phyloP scores from a whole-genome alignment of 2,888 invertebrate species.

The Clepsis dumicolana region DNA sequence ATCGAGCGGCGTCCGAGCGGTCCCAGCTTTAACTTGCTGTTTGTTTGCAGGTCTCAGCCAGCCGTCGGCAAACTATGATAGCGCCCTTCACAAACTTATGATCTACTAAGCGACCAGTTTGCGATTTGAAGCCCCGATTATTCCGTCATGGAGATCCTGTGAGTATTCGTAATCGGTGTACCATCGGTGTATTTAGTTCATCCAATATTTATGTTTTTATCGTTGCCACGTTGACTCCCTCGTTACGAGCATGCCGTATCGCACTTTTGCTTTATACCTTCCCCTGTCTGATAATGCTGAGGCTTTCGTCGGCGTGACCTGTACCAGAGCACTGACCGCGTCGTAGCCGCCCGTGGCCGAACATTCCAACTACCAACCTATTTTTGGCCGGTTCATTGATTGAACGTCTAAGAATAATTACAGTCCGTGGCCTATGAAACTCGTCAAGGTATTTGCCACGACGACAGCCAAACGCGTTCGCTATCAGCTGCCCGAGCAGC shows the following conservation, averaged over 20 bases:
- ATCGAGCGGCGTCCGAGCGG: conserved; percentile 55
- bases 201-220: conserved; percentile 73
- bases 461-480: conserved; percentile 15
- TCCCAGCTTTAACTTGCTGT: conserved; percentile 57
- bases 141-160: conserved; percentile 78
- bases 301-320: conserved; percentile 86
- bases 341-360: conserved; percentile 77
- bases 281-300: conserved; percentile 81
- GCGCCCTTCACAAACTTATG: conserved; percentile 76
- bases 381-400: conserved; percentile 60
- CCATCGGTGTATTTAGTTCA: conserved; percentile 78
- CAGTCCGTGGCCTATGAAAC: conserved; percentile 31
- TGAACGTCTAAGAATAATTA: conserved; percentile 42
- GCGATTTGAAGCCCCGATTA: conserved; percentile 65
- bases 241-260: conserved; percentile 86
- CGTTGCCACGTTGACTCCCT: conserved; percentile 84
- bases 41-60: conserved; percentile 76
- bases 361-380: conserved; percentile 81
- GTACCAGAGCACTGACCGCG: conserved; percentile 82
- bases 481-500: conserved; percentile 26
- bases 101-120: conserved; percentile 69
- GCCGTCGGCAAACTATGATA: conserved; percentile 79
- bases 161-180: conserved; percentile 74
- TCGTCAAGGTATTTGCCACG: conserved; percentile 22
- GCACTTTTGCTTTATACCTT: conserved; percentile 72